Evolutionary conservation across 2,888 invertebrate genomes (phyloP), one percentile per base, ranked within the genome.

Genomic region (Creontiades dilutus): DNA sequence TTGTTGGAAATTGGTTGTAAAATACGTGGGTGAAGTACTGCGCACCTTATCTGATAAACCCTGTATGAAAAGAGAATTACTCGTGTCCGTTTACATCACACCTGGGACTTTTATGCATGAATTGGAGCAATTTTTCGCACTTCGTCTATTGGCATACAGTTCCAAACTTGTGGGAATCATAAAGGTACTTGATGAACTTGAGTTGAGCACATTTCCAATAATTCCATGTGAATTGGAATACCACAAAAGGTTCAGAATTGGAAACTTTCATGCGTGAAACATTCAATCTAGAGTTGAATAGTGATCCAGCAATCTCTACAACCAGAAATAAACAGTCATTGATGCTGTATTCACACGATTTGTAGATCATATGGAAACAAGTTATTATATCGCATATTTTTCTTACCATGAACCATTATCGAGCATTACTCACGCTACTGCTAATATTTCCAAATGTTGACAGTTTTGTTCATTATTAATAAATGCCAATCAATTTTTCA

Each of bases 241-340:
- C 75, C 75, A 75, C 28, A 19, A 19, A 75, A 28, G 75, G 75
- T 75, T 4, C 28, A 75, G 75, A 75, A 75, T 75, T 75, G 4
- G 75, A 9, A 75, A 75, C 75, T 75, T 75, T 57, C 57, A 57
- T 57, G 57, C 57, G 57, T 57, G 57, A 57, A 57, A 57, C 57
- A 57, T 57, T 75, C 75, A 75, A 75, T 75, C 75, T 75, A 75
- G 75, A 75, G 75, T 75, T 75, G 75, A 75, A 75, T 75, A 75
- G 75, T 19, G 75, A 75, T 75, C 75, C 75, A 75, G 7, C 75
- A 9, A 75, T 75, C 75, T 75, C 75, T 75, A 75, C 75, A 28
- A 75, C 75, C 75, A 75, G 75, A 75, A 19, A 75, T 12, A 75
- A 75, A 52, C 52, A 52, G 52, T 52, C 52, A 37, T 37, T 37